These are phyloP conservation scores for Calyptommatus sinebrachiatus DNA, from an alignment of 2,113 vertebrate genomes.

Conservation along the genomic window DNA sequence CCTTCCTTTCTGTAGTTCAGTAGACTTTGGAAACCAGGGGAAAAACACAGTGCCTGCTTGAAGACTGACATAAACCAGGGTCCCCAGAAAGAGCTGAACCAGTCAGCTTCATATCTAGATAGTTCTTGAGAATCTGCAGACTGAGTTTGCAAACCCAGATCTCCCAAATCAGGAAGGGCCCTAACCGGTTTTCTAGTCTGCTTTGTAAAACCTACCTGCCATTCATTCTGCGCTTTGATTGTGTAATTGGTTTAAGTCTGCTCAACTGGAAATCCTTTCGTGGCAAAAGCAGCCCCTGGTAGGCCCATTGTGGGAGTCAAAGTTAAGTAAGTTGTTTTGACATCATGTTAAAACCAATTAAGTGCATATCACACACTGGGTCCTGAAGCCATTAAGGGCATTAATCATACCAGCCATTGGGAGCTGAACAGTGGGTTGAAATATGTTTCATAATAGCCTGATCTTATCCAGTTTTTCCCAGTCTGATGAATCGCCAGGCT, in stretches of 20 bases:
- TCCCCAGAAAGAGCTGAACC: too few relatives aligned
- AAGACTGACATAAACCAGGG: too few relatives aligned
- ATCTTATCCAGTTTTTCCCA: neutral
- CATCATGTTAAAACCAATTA: slow-evolving; percentile 1
- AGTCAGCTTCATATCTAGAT: neutral
- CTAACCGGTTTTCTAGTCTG: neutral
- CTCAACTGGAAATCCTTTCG: slow-evolving; percentile 53
- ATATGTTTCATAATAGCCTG: neutral
- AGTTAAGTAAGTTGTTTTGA: neutral
- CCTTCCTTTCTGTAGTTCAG: too few relatives aligned
- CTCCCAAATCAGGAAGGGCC: neutral
- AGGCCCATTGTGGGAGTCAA: neutral
- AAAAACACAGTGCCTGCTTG: too few relatives aligned
- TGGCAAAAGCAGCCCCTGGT: neutral
- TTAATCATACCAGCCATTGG: neutral
- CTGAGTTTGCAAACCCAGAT: neutral
- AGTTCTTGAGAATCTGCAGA: neutral
- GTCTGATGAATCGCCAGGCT: too few relatives aligned
- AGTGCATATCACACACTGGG: neutral
- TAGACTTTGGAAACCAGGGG: too few relatives aligned
- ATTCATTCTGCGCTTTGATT: neutral
- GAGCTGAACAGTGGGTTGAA: neutral
- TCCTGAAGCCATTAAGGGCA: neutral
- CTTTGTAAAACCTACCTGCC: neutral
- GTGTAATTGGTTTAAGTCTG: slow-evolving; percentile 55